phyloP scores from a whole-genome alignment of 2,113 vertebrate genomes.

The Machaerirhynchus nigripectus region DNA sequence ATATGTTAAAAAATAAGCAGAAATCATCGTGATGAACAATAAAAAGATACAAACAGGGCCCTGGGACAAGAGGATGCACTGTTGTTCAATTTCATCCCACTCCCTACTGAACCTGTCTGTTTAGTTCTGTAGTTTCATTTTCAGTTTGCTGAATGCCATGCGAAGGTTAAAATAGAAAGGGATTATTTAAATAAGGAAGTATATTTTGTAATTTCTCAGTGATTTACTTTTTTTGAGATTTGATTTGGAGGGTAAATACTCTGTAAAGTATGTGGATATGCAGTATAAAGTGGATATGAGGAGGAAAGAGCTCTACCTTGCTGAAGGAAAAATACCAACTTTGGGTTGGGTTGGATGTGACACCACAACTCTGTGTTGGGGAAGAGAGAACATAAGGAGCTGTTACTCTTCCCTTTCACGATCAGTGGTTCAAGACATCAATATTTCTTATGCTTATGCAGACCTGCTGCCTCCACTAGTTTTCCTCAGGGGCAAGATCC shows the following conservation, averaged over 20 bases:
- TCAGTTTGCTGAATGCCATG: not conserved
- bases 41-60: not conserved
- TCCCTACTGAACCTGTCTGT: not conserved
- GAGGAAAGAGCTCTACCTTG: not conserved
- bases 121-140: not conserved
- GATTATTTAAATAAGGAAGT: not conserved
- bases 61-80: not conserved
- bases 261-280: not conserved
- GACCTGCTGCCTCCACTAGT: not conserved
- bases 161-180: not conserved
- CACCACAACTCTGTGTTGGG: not conserved
- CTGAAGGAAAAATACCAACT: not conserved
- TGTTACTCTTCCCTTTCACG: not conserved
- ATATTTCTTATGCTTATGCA: not conserved
- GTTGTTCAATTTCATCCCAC: not conserved
- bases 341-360: not conserved
- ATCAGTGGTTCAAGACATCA: not conserved
- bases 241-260: not conserved
- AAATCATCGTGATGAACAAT: not conserved
- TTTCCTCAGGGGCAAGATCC: not conserved
- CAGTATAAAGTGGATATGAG: not conserved
- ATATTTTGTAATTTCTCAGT: not conserved
- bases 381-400: not conserved
- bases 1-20: not conserved
- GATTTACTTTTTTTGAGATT: not conserved